phyloP scores from a whole-genome alignment of 2,888 invertebrate genomes.

The Cephus pygmeus region DNA sequence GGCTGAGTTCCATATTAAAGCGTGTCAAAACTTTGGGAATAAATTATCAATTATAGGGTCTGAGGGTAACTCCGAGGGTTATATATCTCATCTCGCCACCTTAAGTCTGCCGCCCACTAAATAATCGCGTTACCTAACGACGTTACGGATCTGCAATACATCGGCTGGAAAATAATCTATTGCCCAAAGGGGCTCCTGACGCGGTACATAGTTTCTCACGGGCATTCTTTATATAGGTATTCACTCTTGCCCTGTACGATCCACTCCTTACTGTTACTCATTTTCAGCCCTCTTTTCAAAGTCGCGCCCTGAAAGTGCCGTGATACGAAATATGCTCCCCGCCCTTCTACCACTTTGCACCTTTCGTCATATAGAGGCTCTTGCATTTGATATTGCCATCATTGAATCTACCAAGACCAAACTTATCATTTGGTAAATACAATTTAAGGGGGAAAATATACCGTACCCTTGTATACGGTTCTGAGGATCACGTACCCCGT shows the following conservation, averaged over 20 bases:
- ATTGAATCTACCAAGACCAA: neutral
- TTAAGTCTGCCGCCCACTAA: conserved; percentile 31
- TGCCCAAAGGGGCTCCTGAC: conserved; percentile 4
- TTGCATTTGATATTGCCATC: neutral
- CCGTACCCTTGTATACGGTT: neutral
- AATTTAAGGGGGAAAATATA: neutral
- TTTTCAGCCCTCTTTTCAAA: neutral
- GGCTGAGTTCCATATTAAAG: conserved; percentile 17
- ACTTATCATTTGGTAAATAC: neutral
- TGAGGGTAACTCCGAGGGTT: conserved; percentile 27
- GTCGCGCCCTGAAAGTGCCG: neutral
- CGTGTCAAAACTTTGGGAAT: conserved; percentile 41
- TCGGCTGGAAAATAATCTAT: conserved; percentile 29
- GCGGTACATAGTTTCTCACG: neutral
- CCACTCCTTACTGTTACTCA: neutral
- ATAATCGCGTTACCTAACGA: conserved; percentile 39
- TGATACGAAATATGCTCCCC: neutral
- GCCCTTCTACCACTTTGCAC: neutral
- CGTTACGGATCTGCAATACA: conserved; percentile 35
- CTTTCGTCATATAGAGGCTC: neutral
- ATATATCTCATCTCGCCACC: conserved; percentile 37
- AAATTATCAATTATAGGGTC: conserved; percentile 44
- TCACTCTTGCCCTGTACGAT: neutral
- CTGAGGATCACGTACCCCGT: neutral
- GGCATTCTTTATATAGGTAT: neutral